phyloP scores from a whole-genome alignment of 2,888 invertebrate species.

The Dysmachus trigonus region DNA sequence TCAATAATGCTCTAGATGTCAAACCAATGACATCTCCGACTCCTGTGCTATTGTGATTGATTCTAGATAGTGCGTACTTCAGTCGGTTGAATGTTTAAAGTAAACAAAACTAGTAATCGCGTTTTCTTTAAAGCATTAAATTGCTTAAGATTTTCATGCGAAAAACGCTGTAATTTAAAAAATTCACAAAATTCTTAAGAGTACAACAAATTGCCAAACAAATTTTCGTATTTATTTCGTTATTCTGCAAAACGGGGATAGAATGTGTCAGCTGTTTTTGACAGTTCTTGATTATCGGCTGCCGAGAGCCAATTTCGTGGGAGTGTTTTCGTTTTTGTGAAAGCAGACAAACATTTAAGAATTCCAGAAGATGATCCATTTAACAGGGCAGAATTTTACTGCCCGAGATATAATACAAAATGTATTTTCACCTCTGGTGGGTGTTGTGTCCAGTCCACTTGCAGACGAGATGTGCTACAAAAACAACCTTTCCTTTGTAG shows the following conservation, averaged over 20 bases:
- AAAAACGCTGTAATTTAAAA: background rate
- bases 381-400: conserved; percentile 71
- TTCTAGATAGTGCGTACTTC: background rate
- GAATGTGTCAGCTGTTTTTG: conserved; percentile 2
- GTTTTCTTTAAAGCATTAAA: background rate
- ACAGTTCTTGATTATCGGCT: background rate
- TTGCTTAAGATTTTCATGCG: background rate
- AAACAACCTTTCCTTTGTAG: conserved; percentile 89
- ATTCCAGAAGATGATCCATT: conserved; percentile 59
- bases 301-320: background rate
- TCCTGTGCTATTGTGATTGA: conserved; percentile 1
- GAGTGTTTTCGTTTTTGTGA: background rate
- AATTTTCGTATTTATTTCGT: background rate
- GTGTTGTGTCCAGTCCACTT: conserved; percentile 81
- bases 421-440: conserved; percentile 89
- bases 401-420: conserved; percentile 88
- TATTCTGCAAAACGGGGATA: background rate
- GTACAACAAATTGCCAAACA: background rate
- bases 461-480: conserved; percentile 87
- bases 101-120: background rate
- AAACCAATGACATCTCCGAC: background rate
- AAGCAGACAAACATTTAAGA: background rate
- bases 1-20: background rate
- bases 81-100: background rate
- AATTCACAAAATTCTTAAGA: background rate